These are phyloP conservation scores for Cervus canadensis DNA, from an alignment of 2,113 vertebrate genomes.

Conservation along the genomic window DNA sequence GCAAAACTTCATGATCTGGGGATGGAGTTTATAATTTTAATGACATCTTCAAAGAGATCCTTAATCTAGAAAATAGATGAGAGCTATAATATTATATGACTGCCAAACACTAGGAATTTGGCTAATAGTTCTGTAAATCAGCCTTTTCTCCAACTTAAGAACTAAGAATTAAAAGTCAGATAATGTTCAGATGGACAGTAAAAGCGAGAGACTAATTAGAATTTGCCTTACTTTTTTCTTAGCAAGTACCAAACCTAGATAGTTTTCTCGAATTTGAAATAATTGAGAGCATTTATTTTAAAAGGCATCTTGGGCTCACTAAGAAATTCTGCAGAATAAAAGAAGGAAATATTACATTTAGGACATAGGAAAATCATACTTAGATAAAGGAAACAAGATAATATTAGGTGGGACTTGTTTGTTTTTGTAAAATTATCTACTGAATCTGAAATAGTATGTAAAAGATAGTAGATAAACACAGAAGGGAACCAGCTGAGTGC, in stretches of 20 bases:
- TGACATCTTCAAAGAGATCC: neutral
- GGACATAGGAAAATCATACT: neutral
- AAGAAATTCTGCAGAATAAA: neutral
- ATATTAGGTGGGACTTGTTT: neutral
- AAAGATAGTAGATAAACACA: neutral
- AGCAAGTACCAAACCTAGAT: neutral
- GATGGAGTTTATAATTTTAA: neutral
- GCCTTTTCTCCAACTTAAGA: neutral
- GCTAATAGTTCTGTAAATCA: neutral
- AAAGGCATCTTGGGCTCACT: neutral
- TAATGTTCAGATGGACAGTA: neutral
- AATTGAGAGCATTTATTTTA: neutral
- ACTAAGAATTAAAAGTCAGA: neutral
- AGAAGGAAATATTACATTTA: neutral
- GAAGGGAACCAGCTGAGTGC: neutral
- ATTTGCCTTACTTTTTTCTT: slow-evolving; percentile 9
- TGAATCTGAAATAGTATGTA: neutral
- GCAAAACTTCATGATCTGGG: neutral
- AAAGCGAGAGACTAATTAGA: neutral
- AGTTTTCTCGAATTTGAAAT: neutral
- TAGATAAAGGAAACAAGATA: neutral
- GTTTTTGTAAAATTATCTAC: neutral
- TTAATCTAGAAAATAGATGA: neutral
- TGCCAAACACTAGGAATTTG: neutral
- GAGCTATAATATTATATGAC: neutral